Conservation (phyloP, 2,113 vertebrate genomes). For the Notarius lentiginosus region DNA sequence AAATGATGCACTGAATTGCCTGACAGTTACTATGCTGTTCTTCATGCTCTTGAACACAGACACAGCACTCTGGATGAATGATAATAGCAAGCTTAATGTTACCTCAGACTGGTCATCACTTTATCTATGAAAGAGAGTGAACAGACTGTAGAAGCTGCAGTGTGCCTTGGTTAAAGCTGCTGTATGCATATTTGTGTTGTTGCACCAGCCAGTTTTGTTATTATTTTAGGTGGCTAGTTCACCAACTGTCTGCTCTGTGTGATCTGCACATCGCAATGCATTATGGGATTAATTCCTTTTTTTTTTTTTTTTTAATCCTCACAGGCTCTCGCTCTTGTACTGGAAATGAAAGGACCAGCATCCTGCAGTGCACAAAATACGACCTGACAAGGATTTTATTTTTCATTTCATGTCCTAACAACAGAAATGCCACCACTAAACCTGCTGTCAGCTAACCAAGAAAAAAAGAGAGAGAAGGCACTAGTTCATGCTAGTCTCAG, state of each 20-base stretch:
- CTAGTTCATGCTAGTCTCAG: too few relatives aligned
- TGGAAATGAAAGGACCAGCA: slow-evolving; percentile 9
- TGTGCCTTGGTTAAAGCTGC: neutral
- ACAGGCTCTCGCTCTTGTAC: neutral
- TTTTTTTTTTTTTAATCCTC: neutral
- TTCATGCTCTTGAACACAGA: neutral
- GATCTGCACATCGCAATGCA: neutral
- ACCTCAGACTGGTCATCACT: neutral
- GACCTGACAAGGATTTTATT: slow-evolving; percentile 81
- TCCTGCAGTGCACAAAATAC: slow-evolving; percentile 80
- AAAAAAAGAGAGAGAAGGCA: neutral
- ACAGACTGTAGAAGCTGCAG: neutral
- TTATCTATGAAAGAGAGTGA: neutral
- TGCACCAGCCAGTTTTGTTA: neutral
- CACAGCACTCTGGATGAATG: neutral
- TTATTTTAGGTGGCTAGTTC: neutral
- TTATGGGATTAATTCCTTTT: neutral
- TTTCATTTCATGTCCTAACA: slow-evolving; percentile 78
- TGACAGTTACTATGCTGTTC: neutral
- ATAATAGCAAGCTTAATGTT: neutral
- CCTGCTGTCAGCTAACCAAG: slow-evolving; percentile 68
- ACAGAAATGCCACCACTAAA: slow-evolving; percentile 90
- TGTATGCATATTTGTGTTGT: neutral
- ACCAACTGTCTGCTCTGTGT: neutral
- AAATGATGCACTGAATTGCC: neutral